Evolutionary conservation across 2,888 invertebrate genomes (phyloP), one percentile per base, ranked within the genome.

Genomic region (Crossocerus cetratus): DNA sequence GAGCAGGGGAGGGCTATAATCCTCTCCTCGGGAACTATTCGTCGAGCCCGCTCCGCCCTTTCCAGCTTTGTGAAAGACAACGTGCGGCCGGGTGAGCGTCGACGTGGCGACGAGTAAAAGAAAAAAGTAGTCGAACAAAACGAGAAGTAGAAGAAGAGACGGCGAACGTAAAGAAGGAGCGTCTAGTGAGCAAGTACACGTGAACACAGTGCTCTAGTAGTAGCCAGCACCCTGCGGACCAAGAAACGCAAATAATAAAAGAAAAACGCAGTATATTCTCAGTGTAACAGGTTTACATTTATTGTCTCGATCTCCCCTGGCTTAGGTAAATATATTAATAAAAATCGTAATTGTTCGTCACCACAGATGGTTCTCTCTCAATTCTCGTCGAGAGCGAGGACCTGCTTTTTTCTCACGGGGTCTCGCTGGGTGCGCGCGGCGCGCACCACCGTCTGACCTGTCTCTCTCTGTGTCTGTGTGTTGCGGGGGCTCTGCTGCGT

Each of bases 281-380:
- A 88, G 89, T 90, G 86, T 89, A 90, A 90, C 89, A 90, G 88
- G 86, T 90, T 90, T 90, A 89, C 90, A 89, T 90, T 90, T 90
- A 90, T 90, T 90, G 89, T 90, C 89, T 88, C 88, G 90, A 89
- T 89, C 87, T 89, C 86, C 87, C 89, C 86, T 87, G 84, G 80
- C 84, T 84, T 86, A 83, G 82, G 83, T 78, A 82, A 32, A 32
- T 83, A 82, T 83, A 78, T 82, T 72, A 78, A 79, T 80, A 78
- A 61, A 43, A 8, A 74, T 76, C 32, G 78, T 77, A 68, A 49
- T 65, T 54, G 53, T 73, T 65, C 65, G 72, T 60, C 72, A 67
- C 63, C 59, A 71, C 77, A 23, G 44, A 44, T 21, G 21, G 44
- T 57, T 44, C 1, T 61, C 20, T 65, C 53, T 71, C 44, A 42